A percentile compares a stretch with the other conserved stretches of the same genome.
Evolutionary conservation across 1,140 invertebrate species (phyloP).

Genomic region (Thalassaphorura encarpata): DNA sequence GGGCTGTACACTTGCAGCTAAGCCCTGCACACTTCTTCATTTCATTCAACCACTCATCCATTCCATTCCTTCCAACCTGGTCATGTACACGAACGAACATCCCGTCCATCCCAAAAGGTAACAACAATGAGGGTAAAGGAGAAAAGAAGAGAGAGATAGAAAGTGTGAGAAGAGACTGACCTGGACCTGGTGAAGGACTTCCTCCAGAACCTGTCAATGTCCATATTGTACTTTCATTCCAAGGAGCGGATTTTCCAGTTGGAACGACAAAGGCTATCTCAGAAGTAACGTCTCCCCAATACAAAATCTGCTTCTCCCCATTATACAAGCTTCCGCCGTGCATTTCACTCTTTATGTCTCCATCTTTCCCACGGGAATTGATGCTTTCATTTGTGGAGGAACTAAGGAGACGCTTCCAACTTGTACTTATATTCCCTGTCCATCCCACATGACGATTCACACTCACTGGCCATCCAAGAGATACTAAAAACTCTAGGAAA

Average conservation of each 20-base stretch:
- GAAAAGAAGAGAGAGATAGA: too few relatives aligned
- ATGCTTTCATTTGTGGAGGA: not conserved
- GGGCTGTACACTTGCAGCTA: too few relatives aligned
- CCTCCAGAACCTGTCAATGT: slow-evolving; percentile 1
- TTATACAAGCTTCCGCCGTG: slow-evolving; percentile 57
- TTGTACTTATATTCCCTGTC: slow-evolving; percentile 75
- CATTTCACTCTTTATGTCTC: slow-evolving; percentile 5
- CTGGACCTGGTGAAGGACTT: slow-evolving; percentile 9
- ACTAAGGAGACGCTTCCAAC: slow-evolving; percentile 48
- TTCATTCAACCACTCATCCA: too few relatives aligned
- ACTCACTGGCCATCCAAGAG: slow-evolving; percentile 76
- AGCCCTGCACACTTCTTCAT: too few relatives aligned
- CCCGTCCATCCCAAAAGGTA: too few relatives aligned
- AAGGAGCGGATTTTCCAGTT: slow-evolving; percentile 39
- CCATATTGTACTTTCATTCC: slow-evolving; percentile 10
- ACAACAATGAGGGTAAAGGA: too few relatives aligned
- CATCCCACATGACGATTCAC: slow-evolving; percentile 69
- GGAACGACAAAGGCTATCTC: slow-evolving; percentile 93
- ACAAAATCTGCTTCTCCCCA: slow-evolving; percentile 62
- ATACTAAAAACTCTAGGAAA: slow-evolving; percentile 67
- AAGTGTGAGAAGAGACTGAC: too few relatives aligned
- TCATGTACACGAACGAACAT: too few relatives aligned
- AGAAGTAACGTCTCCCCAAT: slow-evolving; percentile 92
- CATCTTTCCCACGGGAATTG: not conserved
- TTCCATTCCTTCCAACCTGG: too few relatives aligned